A percentile compares a stretch with the other conserved stretches of the same genome.
Conservation (phyloP, 64 coral and sea anemone genomes). For the Dendronephthya gigantea region DNA sequence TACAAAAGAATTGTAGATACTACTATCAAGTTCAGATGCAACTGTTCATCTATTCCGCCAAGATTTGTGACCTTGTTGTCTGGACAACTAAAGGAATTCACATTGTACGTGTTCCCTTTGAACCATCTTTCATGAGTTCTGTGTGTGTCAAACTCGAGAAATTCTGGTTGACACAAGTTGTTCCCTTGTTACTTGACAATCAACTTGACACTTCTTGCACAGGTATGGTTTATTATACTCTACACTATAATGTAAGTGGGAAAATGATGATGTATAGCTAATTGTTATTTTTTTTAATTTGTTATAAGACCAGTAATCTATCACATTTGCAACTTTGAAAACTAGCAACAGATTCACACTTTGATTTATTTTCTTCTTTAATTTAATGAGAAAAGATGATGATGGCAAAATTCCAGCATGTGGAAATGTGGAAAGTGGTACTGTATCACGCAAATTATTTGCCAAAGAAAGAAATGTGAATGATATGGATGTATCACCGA, state of each 20-base stretch:
- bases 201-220: not conserved
- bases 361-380: too few relatives aligned
- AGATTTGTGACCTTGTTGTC: not conserved
- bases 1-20: not conserved
- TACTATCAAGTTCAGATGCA: slow-evolving; percentile 18
- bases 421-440: too few relatives aligned
- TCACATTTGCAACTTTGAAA: too few relatives aligned
- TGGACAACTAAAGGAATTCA: slow-evolving; percentile 16
- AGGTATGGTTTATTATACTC: not conserved
- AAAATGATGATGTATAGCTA: too few relatives aligned
- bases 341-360: too few relatives aligned
- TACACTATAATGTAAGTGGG: not conserved
- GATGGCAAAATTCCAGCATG: too few relatives aligned
- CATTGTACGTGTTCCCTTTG: not conserved
- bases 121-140: not conserved
- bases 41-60: not conserved
- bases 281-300: too few relatives aligned
- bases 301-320: too few relatives aligned
- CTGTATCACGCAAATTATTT: too few relatives aligned
- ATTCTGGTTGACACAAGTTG: slow-evolving; percentile 7
- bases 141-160: not conserved
- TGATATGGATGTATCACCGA: too few relatives aligned
- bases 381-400: too few relatives aligned
- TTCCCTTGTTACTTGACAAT: not conserved
- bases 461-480: too few relatives aligned